These are phyloP conservation scores for Athalia circularis DNA, from an alignment of 2,888 invertebrate genomes.

Conservation along the genomic window DNA sequence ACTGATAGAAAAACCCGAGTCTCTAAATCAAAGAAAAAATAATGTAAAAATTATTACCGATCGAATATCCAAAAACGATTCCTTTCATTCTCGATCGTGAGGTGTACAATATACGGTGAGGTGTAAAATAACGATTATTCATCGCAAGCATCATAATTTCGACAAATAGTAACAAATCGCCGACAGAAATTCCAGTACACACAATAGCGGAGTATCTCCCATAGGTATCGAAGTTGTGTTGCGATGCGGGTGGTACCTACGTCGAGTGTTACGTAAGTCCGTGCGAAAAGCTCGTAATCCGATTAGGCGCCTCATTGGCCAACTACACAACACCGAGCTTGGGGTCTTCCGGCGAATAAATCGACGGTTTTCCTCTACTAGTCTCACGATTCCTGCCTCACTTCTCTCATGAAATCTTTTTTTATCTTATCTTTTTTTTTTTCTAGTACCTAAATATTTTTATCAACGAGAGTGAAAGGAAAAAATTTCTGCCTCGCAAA, in stretches of 20 bases:
- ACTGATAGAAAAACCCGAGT: too few species aligned
- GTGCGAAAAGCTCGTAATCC: conserved; percentile 68
- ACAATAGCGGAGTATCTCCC: not conserved
- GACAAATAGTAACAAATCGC: not conserved
- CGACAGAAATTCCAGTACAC: not conserved
- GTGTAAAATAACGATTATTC: too few species aligned
- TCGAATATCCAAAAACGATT: too few species aligned
- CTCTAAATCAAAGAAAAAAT: too few species aligned
- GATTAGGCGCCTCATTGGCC: conserved; percentile 71
- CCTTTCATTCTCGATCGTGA: too few species aligned
- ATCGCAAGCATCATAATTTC: not conserved
- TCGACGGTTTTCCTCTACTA: conserved; percentile 21
- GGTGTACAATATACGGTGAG: too few species aligned
- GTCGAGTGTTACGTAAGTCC: conserved; percentile 40
- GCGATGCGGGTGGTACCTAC: conserved; percentile 27
- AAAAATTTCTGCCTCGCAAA: too few species aligned
- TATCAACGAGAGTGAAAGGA: too few species aligned
- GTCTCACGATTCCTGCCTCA: not conserved
- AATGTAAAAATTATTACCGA: too few species aligned
- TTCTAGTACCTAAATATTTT: too few species aligned
- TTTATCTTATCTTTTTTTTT: not conserved
- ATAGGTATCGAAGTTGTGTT: conserved; percentile 24
- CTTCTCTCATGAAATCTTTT: not conserved
- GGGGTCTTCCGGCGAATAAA: conserved; percentile 42
- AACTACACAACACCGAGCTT: conserved; percentile 54